Conservation (phyloP, 2,113 vertebrate genomes). For the Leucopsar rothschildi region DNA sequence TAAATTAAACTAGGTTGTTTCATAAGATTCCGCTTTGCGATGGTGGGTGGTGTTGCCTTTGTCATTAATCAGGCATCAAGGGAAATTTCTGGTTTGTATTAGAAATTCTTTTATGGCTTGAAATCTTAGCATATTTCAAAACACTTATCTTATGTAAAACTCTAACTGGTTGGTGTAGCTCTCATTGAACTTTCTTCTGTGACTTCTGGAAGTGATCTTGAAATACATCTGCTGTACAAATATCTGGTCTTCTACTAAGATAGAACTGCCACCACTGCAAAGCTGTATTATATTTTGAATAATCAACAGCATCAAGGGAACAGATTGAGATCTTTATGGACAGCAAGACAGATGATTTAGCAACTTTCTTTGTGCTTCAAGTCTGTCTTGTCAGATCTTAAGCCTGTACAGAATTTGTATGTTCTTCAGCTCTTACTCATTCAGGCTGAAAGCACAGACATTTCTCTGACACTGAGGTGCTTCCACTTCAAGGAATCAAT, state of each 20-base stretch:
- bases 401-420: neutral
- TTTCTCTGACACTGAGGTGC: neutral
- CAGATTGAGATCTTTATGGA: neutral
- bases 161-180: neutral
- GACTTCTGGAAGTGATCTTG: neutral
- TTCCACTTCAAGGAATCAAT: neutral
- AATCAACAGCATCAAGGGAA: neutral
- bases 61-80: neutral
- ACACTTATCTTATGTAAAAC: neutral
- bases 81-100: neutral
- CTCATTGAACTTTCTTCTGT: neutral
- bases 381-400: neutral
- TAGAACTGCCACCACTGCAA: neutral
- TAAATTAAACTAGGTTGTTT: neutral
- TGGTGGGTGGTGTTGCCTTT: neutral
- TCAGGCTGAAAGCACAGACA: neutral
- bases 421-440: neutral
- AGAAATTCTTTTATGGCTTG: neutral
- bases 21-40: neutral
- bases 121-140: neutral
- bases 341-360: neutral
- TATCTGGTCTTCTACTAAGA: neutral
- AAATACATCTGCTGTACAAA: neutral
- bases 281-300: neutral
- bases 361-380: neutral